A percentile compares a stretch with the other conserved stretches of the same genome.
phyloP scores from a whole-genome alignment of 2,888 invertebrate genomes.

The Kuschelorhynchus macadamiae region DNA sequence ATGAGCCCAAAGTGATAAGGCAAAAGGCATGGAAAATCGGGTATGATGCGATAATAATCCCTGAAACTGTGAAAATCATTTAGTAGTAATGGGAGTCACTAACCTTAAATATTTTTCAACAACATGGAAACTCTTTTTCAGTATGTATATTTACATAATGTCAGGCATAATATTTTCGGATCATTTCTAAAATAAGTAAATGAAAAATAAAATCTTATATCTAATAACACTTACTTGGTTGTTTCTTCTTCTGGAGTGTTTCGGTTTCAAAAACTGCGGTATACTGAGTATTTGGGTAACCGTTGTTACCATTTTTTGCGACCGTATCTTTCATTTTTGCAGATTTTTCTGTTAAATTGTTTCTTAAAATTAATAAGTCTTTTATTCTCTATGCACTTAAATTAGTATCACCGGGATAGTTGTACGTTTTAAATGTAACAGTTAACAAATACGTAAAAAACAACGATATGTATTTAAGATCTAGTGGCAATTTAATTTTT shows the following conservation, averaged over 20 bases:
- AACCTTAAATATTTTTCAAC: not conserved
- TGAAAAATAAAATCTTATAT: not conserved
- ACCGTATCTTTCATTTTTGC: conserved; percentile 41
- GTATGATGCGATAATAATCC: conserved; percentile 2
- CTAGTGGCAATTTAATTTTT: not conserved
- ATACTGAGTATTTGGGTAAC: conserved; percentile 34
- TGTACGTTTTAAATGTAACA: conserved; percentile 16
- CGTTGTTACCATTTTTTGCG: conserved; percentile 34
- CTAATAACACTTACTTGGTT: conserved; percentile 28
- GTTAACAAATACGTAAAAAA: conserved; percentile 13
- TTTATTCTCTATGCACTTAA: conserved; percentile 27
- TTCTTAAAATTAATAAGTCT: conserved; percentile 25
- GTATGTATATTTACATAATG: too few relatives aligned
- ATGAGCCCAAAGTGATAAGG: conserved; percentile 22
- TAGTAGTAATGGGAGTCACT: too few relatives aligned
- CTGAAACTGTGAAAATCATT: not conserved
- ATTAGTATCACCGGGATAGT: conserved; percentile 34
- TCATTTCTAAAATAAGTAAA: not conserved
- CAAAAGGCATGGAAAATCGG: not conserved
- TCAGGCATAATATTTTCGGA: too few relatives aligned
- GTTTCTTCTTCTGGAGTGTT: conserved; percentile 40
- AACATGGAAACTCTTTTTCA: not conserved
- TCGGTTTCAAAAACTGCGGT: conserved; percentile 41
- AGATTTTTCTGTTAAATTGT: conserved; percentile 4
- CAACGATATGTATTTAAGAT: not conserved